A percentile compares a stretch with the other conserved stretches of the same genome.
Conservation (phyloP, 1,140 invertebrate species). For the Anoplophora glabripennis region DNA sequence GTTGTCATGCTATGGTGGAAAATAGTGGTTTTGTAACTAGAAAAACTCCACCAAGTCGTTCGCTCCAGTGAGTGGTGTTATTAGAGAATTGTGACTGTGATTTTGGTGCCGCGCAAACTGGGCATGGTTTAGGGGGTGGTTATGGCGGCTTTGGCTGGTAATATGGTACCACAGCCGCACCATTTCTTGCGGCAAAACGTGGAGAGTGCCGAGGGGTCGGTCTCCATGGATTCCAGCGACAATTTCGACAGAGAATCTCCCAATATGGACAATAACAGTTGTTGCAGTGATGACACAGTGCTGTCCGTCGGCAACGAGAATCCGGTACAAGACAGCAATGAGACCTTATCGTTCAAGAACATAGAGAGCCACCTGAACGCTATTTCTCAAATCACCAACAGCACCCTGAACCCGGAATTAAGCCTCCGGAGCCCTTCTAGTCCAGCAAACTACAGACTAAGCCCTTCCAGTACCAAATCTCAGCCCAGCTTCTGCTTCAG, state of each 20-base stretch:
- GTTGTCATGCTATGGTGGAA: conserved; percentile 7
- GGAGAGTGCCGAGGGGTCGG: conserved; percentile 43
- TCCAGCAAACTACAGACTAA: conserved; percentile 36
- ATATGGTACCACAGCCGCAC: conserved; percentile 35
- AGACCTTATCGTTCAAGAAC: conserved; percentile 55
- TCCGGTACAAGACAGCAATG: conserved; percentile 11
- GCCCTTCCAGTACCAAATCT: conserved; percentile 40
- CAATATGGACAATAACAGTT: conserved; percentile 51
- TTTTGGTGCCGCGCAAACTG: neutral
- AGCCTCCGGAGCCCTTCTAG: conserved; percentile 29
- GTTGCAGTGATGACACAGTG: conserved; percentile 65
- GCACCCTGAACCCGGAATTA: conserved; percentile 36
- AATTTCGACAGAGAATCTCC: conserved; percentile 40
- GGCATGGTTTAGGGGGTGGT: conserved; percentile 11
- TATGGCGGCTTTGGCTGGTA: conserved; percentile 44
- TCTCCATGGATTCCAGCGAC: conserved; percentile 47
- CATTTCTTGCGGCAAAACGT: conserved; percentile 33
- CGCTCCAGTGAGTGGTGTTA: conserved; percentile 6
- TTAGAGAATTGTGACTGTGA: conserved; percentile 9
- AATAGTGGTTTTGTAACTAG: neutral
- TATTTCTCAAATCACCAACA: conserved; percentile 55
- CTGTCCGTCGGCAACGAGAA: conserved; percentile 65
- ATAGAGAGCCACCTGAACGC: conserved; percentile 60
- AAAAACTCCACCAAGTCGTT: neutral
- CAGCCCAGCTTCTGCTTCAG: conserved; percentile 21